Conservation (phyloP, 2,113 vertebrate genomes). For the Brachypteracias leptosomus region DNA sequence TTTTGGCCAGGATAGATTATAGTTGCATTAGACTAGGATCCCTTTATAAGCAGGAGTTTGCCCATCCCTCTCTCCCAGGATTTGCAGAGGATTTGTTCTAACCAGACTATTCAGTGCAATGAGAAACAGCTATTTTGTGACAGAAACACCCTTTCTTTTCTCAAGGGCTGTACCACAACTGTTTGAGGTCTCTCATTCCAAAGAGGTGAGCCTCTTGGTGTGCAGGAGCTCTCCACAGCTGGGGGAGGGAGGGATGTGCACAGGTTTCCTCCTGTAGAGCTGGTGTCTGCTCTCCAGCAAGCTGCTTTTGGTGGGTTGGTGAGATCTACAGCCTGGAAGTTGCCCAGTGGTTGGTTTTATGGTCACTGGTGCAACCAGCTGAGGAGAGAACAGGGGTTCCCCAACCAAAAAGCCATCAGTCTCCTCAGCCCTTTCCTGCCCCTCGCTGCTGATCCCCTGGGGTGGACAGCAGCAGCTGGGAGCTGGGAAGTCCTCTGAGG, state of each 20-base stretch:
- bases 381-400: background rate
- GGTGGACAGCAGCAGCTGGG: fast-evolving
- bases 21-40: background rate
- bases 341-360: background rate
- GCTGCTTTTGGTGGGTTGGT: background rate
- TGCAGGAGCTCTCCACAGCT: background rate
- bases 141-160: background rate
- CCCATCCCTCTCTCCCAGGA: background rate
- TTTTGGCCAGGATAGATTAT: background rate
- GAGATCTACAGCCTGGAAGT: background rate
- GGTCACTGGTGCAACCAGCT: background rate
- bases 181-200: background rate
- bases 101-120: background rate
- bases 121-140: background rate
- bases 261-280: background rate
- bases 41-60: background rate
- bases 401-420: background rate
- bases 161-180: background rate
- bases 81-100: background rate
- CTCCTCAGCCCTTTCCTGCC: background rate
- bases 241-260: background rate
- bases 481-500: background rate
- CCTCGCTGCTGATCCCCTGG: fast-evolving
- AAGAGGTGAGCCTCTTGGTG: background rate
- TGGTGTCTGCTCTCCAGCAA: background rate